phyloP scores from a whole-genome alignment of 2,888 invertebrate species.

The Leucophenga montana region DNA sequence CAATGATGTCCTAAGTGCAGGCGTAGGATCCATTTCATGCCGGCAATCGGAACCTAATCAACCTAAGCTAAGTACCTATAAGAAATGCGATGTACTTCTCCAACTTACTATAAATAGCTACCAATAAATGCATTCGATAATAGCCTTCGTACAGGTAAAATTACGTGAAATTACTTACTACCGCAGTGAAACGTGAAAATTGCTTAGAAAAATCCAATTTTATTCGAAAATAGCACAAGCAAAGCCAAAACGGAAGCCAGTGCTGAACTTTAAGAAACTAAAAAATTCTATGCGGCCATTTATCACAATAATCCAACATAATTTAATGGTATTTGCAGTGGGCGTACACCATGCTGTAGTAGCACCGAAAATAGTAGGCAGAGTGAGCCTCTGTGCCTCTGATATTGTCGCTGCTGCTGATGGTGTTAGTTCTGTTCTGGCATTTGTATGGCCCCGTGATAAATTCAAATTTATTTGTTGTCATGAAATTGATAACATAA shows the following conservation, averaged over 20 bases:
- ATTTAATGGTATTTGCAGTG: constrained; percentile 21
- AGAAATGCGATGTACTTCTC: too few species aligned
- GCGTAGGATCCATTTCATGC: too few species aligned
- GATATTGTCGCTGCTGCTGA: background rate
- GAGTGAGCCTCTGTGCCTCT: too few species aligned
- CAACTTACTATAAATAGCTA: too few species aligned
- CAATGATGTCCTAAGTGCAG: too few species aligned
- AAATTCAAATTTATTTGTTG: constrained; percentile 72
- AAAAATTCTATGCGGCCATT: constrained; percentile 5
- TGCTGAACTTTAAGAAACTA: constrained; percentile 19
- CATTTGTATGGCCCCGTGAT: constrained; percentile 51
- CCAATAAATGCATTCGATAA: too few species aligned
- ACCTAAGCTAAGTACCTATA: too few species aligned
- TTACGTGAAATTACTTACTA: background rate
- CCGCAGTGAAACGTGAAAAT: background rate
- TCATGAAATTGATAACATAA: constrained; percentile 71
- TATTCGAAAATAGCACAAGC: background rate
- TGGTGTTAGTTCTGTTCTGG: constrained; percentile 6
- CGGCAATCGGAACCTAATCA: too few species aligned
- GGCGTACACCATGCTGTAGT: background rate
- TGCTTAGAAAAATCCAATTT: background rate
- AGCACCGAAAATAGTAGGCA: too few species aligned
- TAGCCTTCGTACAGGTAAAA: background rate
- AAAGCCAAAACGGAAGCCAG: background rate
- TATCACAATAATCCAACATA: constrained; percentile 26